These are phyloP conservation scores for Nasonia longicornis DNA, from an alignment of 1,140 invertebrate species.

Conservation along the genomic window DNA sequence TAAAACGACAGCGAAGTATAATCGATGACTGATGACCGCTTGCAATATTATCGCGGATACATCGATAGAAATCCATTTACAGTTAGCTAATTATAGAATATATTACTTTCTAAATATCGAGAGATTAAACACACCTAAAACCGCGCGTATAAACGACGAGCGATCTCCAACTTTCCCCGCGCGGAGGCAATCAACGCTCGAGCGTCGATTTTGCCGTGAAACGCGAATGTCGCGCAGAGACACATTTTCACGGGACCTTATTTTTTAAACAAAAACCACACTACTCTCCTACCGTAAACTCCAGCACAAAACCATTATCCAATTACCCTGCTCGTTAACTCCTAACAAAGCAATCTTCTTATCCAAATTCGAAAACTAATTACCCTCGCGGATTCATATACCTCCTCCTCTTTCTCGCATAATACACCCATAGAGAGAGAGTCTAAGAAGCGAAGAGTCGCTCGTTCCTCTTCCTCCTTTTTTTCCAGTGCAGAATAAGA, in stretches of 20 bases:
- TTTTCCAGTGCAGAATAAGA: constrained; percentile 49
- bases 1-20: no score
- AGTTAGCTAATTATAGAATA: background rate
- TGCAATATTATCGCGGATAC: no score
- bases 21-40: no score
- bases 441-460: background rate
- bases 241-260: no score
- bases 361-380: background rate
- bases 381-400: background rate
- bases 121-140: background rate
- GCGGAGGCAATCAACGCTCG: background rate
- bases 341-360: background rate
- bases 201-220: background rate
- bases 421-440: background rate
- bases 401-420: background rate
- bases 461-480: constrained; percentile 31
- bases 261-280: background rate
- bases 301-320: background rate
- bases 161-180: background rate
- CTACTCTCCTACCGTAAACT: background rate
- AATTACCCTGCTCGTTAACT: background rate
- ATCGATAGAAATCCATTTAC: background rate
- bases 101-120: background rate
- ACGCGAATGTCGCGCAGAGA: background rate
- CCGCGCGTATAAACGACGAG: background rate